These are phyloP conservation scores for Philopedon plagiatum DNA, from an alignment of 2,888 invertebrate species.

Conservation along the genomic window DNA sequence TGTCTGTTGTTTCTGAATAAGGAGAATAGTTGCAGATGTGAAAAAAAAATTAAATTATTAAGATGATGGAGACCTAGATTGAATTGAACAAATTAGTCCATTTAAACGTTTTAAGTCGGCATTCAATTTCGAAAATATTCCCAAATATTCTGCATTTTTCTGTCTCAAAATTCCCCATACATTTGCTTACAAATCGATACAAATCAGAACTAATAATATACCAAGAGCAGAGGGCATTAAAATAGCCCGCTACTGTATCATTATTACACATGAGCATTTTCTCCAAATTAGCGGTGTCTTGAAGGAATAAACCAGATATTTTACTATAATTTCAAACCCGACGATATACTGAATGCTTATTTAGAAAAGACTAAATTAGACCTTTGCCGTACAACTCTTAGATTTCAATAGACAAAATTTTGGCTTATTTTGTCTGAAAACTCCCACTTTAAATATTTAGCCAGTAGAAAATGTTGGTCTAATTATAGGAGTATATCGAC, in stretches of 20 bases:
- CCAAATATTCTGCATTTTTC: not conserved
- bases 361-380: conserved; percentile 41
- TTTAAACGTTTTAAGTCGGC: no score
- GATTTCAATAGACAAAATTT: conserved; percentile 28
- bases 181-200: conserved; percentile 51
- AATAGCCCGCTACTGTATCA: conserved; percentile 61
- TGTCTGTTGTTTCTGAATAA: not conserved
- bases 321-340: conserved; percentile 61
- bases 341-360: conserved; percentile 22
- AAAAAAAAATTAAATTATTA: no score
- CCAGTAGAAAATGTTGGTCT: not conserved
- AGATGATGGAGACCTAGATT: no score
- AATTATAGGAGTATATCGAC: conserved; percentile 5
- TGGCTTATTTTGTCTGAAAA: conserved; percentile 30
- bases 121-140: no score
- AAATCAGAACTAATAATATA: conserved; percentile 45
- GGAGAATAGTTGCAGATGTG: not conserved
- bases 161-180: conserved; percentile 9
- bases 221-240: conserved; percentile 34
- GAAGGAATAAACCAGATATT: conserved; percentile 57
- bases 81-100: no score
- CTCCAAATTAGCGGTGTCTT: conserved; percentile 61
- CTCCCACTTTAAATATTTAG: conserved; percentile 41
- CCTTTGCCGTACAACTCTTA: conserved; percentile 29
- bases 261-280: conserved; percentile 62